phyloP scores from a whole-genome alignment of 2,888 invertebrate species.

The Acronicta aceris region DNA sequence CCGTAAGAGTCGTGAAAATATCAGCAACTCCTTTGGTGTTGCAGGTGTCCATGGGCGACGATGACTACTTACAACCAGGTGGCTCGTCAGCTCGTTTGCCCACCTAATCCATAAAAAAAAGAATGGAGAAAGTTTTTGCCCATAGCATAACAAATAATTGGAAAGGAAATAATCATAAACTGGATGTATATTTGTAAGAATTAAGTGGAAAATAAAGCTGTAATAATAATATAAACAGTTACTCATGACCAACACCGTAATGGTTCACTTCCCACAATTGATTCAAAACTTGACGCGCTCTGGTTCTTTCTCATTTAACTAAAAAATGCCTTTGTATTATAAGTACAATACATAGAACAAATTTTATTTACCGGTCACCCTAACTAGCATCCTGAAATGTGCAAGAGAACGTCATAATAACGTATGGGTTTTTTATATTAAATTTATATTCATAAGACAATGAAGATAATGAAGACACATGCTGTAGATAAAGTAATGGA shows the following conservation, averaged over 20 bases:
- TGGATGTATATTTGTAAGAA: too few species aligned
- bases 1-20: too few species aligned
- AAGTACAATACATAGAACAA: not conserved
- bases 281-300: constrained; percentile 26
- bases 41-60: too few species aligned
- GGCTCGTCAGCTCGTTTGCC: too few species aligned
- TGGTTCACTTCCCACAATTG: constrained; percentile 33
- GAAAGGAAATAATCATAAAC: too few species aligned
- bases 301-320: constrained; percentile 4
- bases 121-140: too few species aligned
- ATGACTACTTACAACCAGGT: too few species aligned
- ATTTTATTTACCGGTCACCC: not conserved
- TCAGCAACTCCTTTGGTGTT: too few species aligned
- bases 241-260: constrained; percentile 9
- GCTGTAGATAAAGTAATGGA: not conserved
- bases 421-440: constrained; percentile 1
- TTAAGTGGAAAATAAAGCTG: too few species aligned
- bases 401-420: constrained; percentile 1
- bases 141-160: too few species aligned
- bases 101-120: too few species aligned
- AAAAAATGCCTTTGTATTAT: not conserved
- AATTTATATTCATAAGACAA: constrained; percentile 1
- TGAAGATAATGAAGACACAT: constrained; percentile 20
- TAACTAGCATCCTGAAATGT: not conserved
- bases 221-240: constrained; percentile 39